Conservation (phyloP, 37 sponge, comb jelly and placozoan species). For the Ianthella basta region DNA sequence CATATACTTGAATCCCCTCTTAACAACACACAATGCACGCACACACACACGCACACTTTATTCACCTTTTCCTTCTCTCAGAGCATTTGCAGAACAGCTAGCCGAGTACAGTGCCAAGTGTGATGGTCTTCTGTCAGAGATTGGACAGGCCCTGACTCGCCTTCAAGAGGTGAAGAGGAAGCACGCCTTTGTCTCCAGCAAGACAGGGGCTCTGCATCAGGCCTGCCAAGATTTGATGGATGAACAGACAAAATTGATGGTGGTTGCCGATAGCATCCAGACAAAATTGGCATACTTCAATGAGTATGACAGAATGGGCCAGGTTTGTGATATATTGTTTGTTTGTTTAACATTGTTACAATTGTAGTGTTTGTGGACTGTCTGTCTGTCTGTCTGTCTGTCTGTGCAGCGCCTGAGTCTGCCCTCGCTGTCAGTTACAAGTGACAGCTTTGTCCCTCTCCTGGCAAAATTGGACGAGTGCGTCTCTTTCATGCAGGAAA, state of each 20-base stretch:
- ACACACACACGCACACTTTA: too few relatives aligned
- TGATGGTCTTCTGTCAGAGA: constrained; percentile 65
- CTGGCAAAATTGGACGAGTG: constrained; percentile 95
- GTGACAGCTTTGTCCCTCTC: constrained; percentile 71
- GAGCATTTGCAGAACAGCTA: constrained; percentile 74
- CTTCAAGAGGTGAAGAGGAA: constrained; percentile 75
- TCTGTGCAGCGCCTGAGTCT: constrained; percentile 64
- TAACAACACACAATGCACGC: too few relatives aligned
- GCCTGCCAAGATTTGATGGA: constrained; percentile 93
- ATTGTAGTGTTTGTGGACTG: not conserved
- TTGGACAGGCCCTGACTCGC: constrained; percentile 59
- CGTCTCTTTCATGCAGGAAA: constrained; percentile 83
- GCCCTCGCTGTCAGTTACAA: constrained; percentile 76
- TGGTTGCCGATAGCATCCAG: constrained; percentile 80
- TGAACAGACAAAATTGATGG: constrained; percentile 88
- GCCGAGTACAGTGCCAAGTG: constrained; percentile 76
- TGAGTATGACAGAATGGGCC: constrained; percentile 80
- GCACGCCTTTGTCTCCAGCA: constrained; percentile 76
- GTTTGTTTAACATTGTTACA: not conserved
- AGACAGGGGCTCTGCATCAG: constrained; percentile 88
- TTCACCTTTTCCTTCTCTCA: constrained; percentile 28
- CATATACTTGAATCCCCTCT: too few relatives aligned
- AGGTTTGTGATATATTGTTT: constrained; percentile 9
- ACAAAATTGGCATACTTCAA: constrained; percentile 89
- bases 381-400: not conserved